Percentiles rank a stretch among this genome's conserved stretches.
These are phyloP conservation scores for Halictus rubicundus DNA, from an alignment of 1,140 invertebrate species.

Conservation along the genomic window DNA sequence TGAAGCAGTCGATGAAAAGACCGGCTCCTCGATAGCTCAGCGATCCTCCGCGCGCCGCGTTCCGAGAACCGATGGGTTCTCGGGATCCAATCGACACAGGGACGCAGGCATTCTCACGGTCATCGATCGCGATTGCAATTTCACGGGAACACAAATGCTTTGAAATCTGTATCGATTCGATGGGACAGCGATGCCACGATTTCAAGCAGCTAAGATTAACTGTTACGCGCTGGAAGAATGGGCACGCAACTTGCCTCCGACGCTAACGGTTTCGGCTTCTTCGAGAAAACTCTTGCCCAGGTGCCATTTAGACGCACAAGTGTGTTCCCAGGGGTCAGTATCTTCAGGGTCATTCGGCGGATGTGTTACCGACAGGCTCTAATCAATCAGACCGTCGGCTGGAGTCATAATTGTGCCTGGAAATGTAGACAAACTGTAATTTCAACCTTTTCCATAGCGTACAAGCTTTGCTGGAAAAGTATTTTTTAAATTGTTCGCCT, in stretches of 20 bases:
- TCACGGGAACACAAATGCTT: conserved; percentile 14
- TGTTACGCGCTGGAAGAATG: not conserved
- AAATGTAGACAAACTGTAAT: not conserved
- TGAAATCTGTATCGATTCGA: not conserved
- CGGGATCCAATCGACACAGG: conserved; percentile 8
- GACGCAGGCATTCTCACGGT: conserved; percentile 32
- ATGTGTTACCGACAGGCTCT: not conserved
- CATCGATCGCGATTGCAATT: conserved; percentile 5
- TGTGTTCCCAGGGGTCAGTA: conserved; percentile 1
- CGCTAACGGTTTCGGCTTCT: conserved; percentile 67
- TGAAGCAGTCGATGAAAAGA: not conserved
- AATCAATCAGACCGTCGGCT: not conserved
- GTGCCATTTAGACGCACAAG: conserved; percentile 38
- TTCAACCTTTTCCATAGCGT: not conserved
- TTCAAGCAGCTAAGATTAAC: not conserved
- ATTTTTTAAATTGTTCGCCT: too few relatives aligned
- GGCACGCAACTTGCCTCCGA: conserved; percentile 68
- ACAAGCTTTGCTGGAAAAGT: too few relatives aligned
- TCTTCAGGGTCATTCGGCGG: conserved; percentile 44
- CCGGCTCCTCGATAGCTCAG: not conserved
- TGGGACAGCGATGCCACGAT: not conserved
- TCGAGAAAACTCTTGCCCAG: conserved; percentile 53
- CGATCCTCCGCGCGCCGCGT: not conserved
- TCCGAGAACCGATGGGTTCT: not conserved
- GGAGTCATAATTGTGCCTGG: conserved; percentile 2